A percentile compares a stretch with the other conserved stretches of the same genome.
Evolutionary conservation across 2,888 invertebrate genomes (phyloP).

Genomic region (Fragum whitleyi): DNA sequence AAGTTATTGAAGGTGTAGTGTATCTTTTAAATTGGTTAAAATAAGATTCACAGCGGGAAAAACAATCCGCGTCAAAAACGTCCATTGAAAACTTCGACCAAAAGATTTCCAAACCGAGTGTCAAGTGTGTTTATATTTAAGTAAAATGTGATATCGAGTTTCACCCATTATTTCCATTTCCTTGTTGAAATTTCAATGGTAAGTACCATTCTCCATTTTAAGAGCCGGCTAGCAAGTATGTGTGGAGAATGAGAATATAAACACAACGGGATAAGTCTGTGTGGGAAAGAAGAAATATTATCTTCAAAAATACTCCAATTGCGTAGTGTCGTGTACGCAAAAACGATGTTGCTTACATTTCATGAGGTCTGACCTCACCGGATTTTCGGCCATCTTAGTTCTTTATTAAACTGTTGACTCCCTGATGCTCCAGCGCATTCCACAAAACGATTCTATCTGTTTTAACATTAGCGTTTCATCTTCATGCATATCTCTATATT

Average conservation of each 20-base stretch:
- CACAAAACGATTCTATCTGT: too few relatives aligned
- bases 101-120: slow-evolving; percentile 48
- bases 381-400: too few relatives aligned
- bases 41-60: slow-evolving; percentile 51
- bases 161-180: slow-evolving; percentile 50
- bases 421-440: too few relatives aligned
- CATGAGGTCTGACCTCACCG: too few relatives aligned
- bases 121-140: slow-evolving; percentile 57
- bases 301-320: too few relatives aligned
- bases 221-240: slow-evolving; percentile 20
- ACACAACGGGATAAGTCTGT: slow-evolving; percentile 14
- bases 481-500: too few relatives aligned
- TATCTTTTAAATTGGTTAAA: slow-evolving; percentile 55
- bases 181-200: slow-evolving; percentile 37
- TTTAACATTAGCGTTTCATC: too few relatives aligned
- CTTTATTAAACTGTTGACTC: too few relatives aligned
- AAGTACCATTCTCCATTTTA: slow-evolving; percentile 32
- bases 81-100: slow-evolving; percentile 18
- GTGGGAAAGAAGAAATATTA: slow-evolving; percentile 40
- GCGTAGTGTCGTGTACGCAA: too few relatives aligned
- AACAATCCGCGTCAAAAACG: background rate
- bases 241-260: slow-evolving; percentile 19
- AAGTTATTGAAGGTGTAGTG: slow-evolving; percentile 19
- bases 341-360: too few relatives aligned
- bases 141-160: slow-evolving; percentile 57